Conservation (phyloP, 2,113 vertebrate species). For the Peucedramus taeniatus region DNA sequence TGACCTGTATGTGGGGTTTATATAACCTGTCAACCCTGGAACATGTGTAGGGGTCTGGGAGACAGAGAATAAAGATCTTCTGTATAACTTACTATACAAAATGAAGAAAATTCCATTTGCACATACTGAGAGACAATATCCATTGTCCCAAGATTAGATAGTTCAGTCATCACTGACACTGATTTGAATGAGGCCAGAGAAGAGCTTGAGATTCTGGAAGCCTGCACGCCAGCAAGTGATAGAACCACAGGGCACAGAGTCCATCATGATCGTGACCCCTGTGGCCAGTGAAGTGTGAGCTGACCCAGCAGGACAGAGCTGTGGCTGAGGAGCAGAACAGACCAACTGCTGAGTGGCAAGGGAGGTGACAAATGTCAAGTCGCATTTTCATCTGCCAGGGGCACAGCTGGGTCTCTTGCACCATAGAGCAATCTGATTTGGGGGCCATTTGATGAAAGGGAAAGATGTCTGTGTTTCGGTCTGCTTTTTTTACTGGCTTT, state of each 20-base stretch:
- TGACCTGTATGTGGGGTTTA: neutral
- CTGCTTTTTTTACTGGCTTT: neutral
- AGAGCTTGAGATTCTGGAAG: neutral
- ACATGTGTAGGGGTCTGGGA: neutral
- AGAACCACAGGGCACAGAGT: fast-evolving
- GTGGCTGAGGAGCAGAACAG: neutral
- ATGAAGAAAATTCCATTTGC: neutral
- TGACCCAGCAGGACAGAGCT: neutral
- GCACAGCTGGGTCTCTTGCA: neutral
- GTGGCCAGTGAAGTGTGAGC: neutral
- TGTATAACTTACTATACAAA: neutral
- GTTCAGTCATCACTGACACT: neutral
- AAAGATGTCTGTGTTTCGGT: neutral
- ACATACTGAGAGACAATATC: neutral
- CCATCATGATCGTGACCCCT: neutral
- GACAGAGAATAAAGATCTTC: neutral
- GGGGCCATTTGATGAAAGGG: neutral
- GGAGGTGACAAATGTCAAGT: neutral
- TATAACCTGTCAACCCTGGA: neutral
- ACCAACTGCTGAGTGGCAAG: neutral
- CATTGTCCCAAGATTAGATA: neutral
- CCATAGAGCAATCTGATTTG: neutral
- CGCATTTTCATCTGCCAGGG: neutral
- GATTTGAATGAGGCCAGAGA: neutral
- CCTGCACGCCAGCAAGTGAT: neutral